Conservation (phyloP, 2,113 vertebrate genomes). For the Terrapene triunguis region DNA sequence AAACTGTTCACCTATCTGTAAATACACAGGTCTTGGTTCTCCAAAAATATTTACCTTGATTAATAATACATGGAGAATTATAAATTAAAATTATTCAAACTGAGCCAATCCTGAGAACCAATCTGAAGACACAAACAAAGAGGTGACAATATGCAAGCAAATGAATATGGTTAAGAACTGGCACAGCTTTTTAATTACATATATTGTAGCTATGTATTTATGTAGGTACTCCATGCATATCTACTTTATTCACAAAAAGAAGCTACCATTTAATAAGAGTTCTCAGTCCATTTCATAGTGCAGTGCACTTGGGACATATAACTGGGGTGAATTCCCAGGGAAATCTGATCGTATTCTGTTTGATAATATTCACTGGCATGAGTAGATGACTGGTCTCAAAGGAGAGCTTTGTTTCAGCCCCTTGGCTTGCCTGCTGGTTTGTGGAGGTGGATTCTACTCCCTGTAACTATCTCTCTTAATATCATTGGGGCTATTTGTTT, state of each 20-base stretch:
- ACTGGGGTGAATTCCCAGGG: background rate
- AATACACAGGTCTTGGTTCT: background rate
- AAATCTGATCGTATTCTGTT: background rate
- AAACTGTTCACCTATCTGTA: background rate
- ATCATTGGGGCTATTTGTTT: background rate
- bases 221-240: background rate
- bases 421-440: background rate
- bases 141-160: background rate
- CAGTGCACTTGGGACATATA: background rate
- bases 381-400: background rate
- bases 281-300: background rate
- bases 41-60: background rate
- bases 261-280: background rate
- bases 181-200: background rate
- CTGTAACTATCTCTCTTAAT: background rate
- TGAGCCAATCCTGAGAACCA: background rate
- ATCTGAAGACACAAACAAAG: background rate
- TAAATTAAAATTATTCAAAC: background rate
- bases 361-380: background rate
- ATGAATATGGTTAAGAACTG: background rate
- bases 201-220: background rate
- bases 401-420: background rate
- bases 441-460: background rate
- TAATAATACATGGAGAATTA: background rate
- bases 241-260: background rate